These are phyloP conservation scores for Meloidogyne hapla DNA, from an alignment of 1,140 invertebrate species.

Conservation along the genomic window DNA sequence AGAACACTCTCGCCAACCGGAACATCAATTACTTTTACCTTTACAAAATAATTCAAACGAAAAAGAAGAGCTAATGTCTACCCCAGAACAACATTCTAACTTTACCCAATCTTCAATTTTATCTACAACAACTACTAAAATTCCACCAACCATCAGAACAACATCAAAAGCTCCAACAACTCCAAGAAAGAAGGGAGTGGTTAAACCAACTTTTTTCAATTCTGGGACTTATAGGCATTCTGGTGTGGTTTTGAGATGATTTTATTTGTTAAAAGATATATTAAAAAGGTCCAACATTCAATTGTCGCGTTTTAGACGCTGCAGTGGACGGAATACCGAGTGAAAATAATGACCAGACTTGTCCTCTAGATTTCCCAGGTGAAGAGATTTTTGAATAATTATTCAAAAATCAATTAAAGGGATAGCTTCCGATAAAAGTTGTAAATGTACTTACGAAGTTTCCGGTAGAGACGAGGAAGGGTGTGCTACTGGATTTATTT, in stretches of 20 bases:
- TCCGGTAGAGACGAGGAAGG: constrained; percentile 54
- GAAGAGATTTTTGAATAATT: constrained; percentile 12
- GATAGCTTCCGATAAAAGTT: constrained; percentile 45
- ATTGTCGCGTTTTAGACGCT: constrained; percentile 52
- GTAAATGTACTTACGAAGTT: constrained; percentile 57
- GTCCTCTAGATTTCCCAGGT: constrained; percentile 48
- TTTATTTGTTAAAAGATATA: too few species aligned
- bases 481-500: constrained; percentile 55
- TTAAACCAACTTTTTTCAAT: neutral
- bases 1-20: neutral
- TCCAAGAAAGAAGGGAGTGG: neutral
- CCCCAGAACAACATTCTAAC: neutral
- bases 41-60: neutral
- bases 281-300: constrained; percentile 46
- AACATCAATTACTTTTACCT: neutral
- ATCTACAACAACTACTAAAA: neutral
- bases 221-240: neutral
- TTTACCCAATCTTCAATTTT: neutral
- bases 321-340: constrained; percentile 39
- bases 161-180: neutral
- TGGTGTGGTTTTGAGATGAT: too few species aligned
- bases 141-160: neutral
- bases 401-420: constrained; percentile 5
- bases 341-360: constrained; percentile 40
- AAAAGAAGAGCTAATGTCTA: neutral